These are phyloP conservation scores for Diploscapter pachys DNA, from an alignment of 1,140 invertebrate genomes.

Conservation along the genomic window DNA sequence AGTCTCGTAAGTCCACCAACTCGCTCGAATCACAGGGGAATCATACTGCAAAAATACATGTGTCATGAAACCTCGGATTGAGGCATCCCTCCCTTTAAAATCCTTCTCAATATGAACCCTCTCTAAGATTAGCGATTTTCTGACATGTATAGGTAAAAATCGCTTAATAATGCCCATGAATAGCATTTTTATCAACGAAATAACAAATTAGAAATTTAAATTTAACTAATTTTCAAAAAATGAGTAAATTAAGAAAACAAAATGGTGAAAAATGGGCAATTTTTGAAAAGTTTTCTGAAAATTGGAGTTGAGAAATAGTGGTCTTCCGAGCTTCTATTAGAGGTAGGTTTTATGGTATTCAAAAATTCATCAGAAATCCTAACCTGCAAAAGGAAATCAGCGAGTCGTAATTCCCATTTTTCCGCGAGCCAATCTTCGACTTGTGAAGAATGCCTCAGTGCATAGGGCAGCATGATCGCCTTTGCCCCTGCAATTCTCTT, in stretches of 20 bases:
- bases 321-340: not conserved
- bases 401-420: conserved; percentile 54
- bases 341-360: not conserved
- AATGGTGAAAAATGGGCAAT: too few species aligned
- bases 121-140: too few species aligned
- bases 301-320: too few species aligned
- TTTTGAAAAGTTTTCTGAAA: too few species aligned
- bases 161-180: too few species aligned
- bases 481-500: conserved; percentile 53
- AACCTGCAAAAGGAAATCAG: conserved; percentile 41
- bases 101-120: too few species aligned
- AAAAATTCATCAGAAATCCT: not conserved
- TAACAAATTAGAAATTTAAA: not conserved
- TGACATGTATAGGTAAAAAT: too few species aligned
- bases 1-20: conserved; percentile 58
- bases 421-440: conserved; percentile 51
- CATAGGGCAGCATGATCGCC: conserved; percentile 55
- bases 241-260: too few species aligned
- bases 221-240: too few species aligned
- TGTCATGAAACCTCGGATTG: too few species aligned
- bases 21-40: conserved; percentile 42
- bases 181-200: too few species aligned
- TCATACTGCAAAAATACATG: conserved; percentile 24
- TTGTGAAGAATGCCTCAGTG: conserved; percentile 48
- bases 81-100: too few species aligned